Conservation (phyloP, 2,113 vertebrate species). For the Benitochromis conjunctus region DNA sequence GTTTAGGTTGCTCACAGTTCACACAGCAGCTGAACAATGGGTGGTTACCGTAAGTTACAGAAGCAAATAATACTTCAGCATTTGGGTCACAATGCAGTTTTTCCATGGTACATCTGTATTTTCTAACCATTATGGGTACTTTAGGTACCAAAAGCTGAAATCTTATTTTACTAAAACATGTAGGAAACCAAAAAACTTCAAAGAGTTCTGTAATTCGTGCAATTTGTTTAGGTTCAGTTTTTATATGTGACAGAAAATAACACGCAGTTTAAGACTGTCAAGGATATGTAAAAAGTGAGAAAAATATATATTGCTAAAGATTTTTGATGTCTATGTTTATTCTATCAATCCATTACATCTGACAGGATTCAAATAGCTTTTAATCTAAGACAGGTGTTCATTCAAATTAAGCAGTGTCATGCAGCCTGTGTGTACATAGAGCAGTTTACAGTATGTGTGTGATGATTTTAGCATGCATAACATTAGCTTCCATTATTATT, state of each 20-base stretch:
- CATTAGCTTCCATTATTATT: too few relatives aligned
- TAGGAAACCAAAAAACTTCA: too few relatives aligned
- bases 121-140: not conserved
- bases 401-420: not conserved
- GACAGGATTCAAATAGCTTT: not conserved
- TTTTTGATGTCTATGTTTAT: not conserved
- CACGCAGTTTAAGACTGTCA: not conserved
- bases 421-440: not conserved
- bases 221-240: too few relatives aligned
- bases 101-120: not conserved
- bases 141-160: not conserved
- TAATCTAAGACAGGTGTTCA: not conserved
- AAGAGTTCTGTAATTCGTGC: too few relatives aligned
- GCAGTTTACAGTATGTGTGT: not conserved
- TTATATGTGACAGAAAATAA: not conserved
- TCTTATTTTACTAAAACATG: too few relatives aligned
- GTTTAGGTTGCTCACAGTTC: not conserved
- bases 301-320: not conserved
- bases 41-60: not conserved
- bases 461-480: too few relatives aligned
- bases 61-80: not conserved
- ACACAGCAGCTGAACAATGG: accelerated
- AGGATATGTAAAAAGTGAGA: not conserved
- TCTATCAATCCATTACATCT: not conserved
- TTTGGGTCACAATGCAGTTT: not conserved